Percentiles rank a stretch among this genome's conserved stretches.
Evolutionary conservation across 2,888 invertebrate species (phyloP).

Genomic region (Catocala sponsa): DNA sequence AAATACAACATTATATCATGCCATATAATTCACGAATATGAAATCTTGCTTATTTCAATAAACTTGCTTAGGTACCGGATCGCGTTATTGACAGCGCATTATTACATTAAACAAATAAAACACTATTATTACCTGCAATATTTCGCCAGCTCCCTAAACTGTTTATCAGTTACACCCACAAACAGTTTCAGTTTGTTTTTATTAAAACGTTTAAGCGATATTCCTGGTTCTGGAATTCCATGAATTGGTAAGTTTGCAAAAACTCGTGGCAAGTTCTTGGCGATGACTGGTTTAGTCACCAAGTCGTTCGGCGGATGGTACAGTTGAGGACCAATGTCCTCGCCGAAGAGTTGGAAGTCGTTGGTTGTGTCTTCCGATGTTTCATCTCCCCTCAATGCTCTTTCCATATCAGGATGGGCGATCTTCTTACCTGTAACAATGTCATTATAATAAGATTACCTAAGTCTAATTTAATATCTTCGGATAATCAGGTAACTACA

Average conservation of each 20-base stretch:
- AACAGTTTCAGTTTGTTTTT: background rate
- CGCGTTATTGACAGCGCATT: too few relatives aligned
- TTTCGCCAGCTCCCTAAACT: background rate
- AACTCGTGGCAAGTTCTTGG: background rate
- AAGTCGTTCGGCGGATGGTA: background rate
- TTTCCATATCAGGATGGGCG: background rate
- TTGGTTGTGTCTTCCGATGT: background rate
- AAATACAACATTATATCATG: too few relatives aligned
- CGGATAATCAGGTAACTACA: too few relatives aligned
- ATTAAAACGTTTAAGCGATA: background rate
- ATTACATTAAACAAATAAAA: too few relatives aligned
- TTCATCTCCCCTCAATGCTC: background rate
- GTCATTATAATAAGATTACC: too few relatives aligned
- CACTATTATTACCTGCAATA: background rate
- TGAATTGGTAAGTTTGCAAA: background rate
- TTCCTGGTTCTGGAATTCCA: background rate
- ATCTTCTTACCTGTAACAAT: background rate
- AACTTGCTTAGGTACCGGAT: too few relatives aligned
- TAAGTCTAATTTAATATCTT: too few relatives aligned
- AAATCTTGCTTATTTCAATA: too few relatives aligned
- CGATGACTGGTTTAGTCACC: background rate
- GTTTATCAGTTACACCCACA: background rate
- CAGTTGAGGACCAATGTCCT: conserved; percentile 5
- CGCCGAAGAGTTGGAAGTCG: background rate
- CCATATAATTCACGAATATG: too few relatives aligned